Evolutionary conservation across 1,140 invertebrate species (phyloP).

Genomic region (Medauroidea extradentata): DNA sequence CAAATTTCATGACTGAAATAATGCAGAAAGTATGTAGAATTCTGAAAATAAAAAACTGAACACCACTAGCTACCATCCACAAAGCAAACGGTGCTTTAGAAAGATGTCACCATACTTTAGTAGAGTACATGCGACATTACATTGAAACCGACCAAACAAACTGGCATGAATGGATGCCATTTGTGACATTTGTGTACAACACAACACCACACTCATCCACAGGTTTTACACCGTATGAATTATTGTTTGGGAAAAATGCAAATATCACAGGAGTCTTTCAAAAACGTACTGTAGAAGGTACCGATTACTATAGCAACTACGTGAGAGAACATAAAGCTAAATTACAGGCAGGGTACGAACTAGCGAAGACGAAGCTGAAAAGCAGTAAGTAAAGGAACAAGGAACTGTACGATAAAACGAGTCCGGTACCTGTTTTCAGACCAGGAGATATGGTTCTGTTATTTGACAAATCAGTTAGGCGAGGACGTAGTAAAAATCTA

Average conservation of each 20-base stretch:
- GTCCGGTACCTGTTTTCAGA: no score
- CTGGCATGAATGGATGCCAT: slow-evolving; percentile 27
- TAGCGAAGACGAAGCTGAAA: neutral
- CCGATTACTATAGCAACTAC: slow-evolving; percentile 1
- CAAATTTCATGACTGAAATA: slow-evolving; percentile 10
- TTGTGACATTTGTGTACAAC: slow-evolving; percentile 9
- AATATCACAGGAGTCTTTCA: slow-evolving; percentile 8
- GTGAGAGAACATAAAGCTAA: neutral
- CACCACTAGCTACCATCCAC: slow-evolving; percentile 30
- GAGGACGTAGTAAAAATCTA: neutral
- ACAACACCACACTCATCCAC: slow-evolving; percentile 8
- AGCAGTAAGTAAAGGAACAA: neutral
- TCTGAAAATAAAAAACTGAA: slow-evolving; percentile 29
- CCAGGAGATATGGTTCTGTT: no score
- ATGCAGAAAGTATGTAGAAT: slow-evolving; percentile 25
- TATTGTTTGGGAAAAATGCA: slow-evolving; percentile 5
- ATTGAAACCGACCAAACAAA: slow-evolving; percentile 23
- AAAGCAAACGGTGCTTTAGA: slow-evolving; percentile 37
- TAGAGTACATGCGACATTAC: slow-evolving; percentile 35
- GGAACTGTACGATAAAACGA: no score
- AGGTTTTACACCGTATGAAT: neutral
- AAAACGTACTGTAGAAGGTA: neutral
- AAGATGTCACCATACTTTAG: slow-evolving; percentile 30
- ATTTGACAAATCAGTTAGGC: no score
- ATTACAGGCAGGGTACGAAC: neutral